phyloP scores from a whole-genome alignment of 2,888 invertebrate genomes.

The Ryuthela nishihirai region DNA sequence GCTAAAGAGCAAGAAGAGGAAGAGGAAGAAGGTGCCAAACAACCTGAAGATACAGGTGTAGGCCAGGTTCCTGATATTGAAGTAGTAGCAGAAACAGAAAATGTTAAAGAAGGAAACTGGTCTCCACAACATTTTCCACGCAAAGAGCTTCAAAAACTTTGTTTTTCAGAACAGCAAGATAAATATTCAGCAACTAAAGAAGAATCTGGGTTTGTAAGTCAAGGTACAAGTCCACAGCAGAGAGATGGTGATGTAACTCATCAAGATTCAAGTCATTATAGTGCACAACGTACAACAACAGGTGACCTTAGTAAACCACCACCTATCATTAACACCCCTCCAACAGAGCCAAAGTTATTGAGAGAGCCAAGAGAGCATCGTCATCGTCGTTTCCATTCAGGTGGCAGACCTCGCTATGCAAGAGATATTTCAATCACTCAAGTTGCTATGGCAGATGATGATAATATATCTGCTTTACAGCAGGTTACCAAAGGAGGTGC shows the following conservation, averaged over 20 bases:
- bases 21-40: slow-evolving; percentile 7
- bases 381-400: slow-evolving; percentile 42
- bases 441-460: slow-evolving; percentile 89
- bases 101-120: not conserved
- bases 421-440: slow-evolving; percentile 81
- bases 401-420: slow-evolving; percentile 34
- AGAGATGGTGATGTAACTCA: slow-evolving; percentile 22
- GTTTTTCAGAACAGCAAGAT: slow-evolving; percentile 8
- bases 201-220: slow-evolving; percentile 10
- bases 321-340: slow-evolving; percentile 34
- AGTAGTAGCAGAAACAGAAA: not conserved
- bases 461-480: slow-evolving; percentile 81
- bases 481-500: slow-evolving; percentile 86
- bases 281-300: not conserved
- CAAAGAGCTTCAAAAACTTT: not conserved
- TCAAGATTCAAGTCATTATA: slow-evolving; percentile 10
- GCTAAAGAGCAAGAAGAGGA: slow-evolving; percentile 34
- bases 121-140: not conserved
- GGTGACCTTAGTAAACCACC: slow-evolving; percentile 9
- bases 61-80: not conserved
- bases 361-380: slow-evolving; percentile 40
- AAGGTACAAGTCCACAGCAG: slow-evolving; percentile 19
- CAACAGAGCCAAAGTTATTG: slow-evolving; percentile 35
- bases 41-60: slow-evolving; percentile 1
- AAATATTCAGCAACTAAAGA: slow-evolving; percentile 2